Conservation (phyloP, 2,113 vertebrate genomes). For the Eulacestoma nigropectus region DNA sequence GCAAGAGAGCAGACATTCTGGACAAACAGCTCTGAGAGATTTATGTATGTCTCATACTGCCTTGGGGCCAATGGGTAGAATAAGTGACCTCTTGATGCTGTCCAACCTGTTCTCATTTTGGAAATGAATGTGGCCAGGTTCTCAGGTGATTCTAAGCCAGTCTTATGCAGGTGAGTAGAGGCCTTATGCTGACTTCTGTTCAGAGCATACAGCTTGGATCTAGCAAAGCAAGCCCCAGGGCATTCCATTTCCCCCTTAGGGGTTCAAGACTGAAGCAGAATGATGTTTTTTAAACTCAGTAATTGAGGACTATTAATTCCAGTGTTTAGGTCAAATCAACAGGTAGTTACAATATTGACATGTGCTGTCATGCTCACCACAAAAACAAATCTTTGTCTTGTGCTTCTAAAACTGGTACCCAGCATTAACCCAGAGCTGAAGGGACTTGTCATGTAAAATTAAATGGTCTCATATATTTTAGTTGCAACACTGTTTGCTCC, state of each 20-base stretch:
- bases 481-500: background rate
- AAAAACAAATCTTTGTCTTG: background rate
- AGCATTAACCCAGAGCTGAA: background rate
- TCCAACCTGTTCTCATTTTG: background rate
- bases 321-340: background rate
- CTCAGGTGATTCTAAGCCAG: background rate
- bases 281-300: background rate
- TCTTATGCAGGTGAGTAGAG: too few relatives aligned
- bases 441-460: background rate
- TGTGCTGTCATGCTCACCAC: background rate
- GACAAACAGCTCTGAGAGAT: background rate
- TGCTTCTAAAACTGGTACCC: background rate
- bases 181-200: background rate
- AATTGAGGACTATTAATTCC: background rate
- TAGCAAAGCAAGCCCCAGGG: rapidly evolving
- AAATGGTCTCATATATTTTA: background rate
- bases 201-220: background rate
- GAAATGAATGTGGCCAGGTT: background rate
- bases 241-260: background rate
- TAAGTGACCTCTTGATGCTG: background rate
- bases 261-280: background rate
- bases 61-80: background rate
- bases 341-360: background rate
- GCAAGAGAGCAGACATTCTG: background rate
- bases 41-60: background rate